Percentiles rank a stretch among this genome's conserved stretches.
phyloP scores from a whole-genome alignment of 1,140 invertebrate genomes.

The Monomorium pharaonis region DNA sequence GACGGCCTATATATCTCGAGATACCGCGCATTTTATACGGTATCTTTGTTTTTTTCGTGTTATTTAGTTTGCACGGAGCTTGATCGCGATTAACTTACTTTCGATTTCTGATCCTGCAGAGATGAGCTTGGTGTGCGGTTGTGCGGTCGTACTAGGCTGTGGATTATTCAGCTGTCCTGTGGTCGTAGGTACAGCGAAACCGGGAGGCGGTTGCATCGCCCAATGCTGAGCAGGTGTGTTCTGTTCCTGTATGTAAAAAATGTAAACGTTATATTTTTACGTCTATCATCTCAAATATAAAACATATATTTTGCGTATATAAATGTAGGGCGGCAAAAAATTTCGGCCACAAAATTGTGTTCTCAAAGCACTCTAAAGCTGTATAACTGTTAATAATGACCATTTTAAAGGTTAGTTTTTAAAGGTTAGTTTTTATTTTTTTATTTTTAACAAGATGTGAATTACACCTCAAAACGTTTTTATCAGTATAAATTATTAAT shows the following conservation, averaged over 20 bases:
- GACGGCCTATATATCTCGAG: conserved; percentile 39
- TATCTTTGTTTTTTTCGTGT: conserved; percentile 37
- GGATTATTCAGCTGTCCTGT: conserved; percentile 80
- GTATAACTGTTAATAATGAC: no score
- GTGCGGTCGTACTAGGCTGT: conserved; percentile 82
- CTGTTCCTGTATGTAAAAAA: conserved; percentile 76
- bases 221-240: conserved; percentile 83
- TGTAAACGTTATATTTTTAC: conserved; percentile 12
- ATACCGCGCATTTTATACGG: conserved; percentile 14
- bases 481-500: no score
- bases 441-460: no score
- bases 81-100: conserved; percentile 78
- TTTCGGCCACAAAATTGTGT: no score
- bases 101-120: conserved; percentile 84
- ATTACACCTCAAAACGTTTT: no score
- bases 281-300: background rate
- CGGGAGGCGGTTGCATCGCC: conserved; percentile 85
- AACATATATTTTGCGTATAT: background rate
- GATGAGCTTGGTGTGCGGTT: conserved; percentile 84
- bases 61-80: conserved; percentile 64
- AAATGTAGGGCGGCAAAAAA: no score
- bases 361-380: no score
- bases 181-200: conserved; percentile 82
- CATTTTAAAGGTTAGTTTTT: no score
- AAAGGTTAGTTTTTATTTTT: no score